Base-by-base conservation (phyloP, 2,888 invertebrate genomes). In the Archaeoteleia sp. region DNA sequence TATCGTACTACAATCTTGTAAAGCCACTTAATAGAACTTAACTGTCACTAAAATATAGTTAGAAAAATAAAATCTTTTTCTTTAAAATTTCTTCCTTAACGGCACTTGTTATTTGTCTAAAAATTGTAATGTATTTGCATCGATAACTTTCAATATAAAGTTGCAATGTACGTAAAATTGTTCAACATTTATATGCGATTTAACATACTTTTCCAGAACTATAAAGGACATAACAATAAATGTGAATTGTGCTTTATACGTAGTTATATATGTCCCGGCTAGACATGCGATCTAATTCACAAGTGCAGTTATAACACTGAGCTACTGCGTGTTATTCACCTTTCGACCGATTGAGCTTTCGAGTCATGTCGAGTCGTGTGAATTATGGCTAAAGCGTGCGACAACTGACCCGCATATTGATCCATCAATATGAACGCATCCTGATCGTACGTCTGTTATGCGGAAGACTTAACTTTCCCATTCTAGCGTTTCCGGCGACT, bases 301-400 rank as follows among this genome's bases (percentile, higher is more conserved):
- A 61, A 67, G 67, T 20, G 48, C 53, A 45, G 58, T 53, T 53
- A 58, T 14, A 49, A 29, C 23, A 45, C 35, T 9, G 25, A 17
- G 40, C 43, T 30, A 29, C 39, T 9, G 30, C 14, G 55, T 62
- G 61, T 62, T 67, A 53, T 67, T 67, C 61, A 67, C 67, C 67
- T 67, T 48, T 51, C 61, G 57, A 57, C 61, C 62, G 62, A 67
- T 67, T 48, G 55, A 46, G 61, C 61, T 67, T 60, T 67, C 51
- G 51, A 27, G 40, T 51, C 40, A 15, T 40, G 51, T 20, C 55
- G 29, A 37, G 32, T 27, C 35, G 53, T 35, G 61, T 35, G 62
- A 66, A 60, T 60, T 60, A 60, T 60, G 54, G 48, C 12, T 29
- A 20, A 20, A 23, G 27, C 48, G 53, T 12, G 27, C 14, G 39